phyloP scores from a whole-genome alignment of 1,140 invertebrate species.

The Drosophila funebris region DNA sequence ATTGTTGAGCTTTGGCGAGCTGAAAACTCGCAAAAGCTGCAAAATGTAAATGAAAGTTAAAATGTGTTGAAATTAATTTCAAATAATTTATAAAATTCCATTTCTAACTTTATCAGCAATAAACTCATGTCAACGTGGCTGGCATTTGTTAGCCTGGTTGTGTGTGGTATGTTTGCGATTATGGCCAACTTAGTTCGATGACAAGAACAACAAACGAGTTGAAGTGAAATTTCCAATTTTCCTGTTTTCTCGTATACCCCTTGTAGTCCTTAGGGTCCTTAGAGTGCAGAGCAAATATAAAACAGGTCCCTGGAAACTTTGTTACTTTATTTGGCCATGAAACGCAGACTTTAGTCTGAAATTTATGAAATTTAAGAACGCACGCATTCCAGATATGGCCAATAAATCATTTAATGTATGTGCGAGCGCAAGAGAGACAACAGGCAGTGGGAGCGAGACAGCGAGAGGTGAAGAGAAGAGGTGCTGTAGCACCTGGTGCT shows the following conservation, averaged over 20 bases:
- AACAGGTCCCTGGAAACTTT: constrained; percentile 35
- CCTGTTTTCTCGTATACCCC: not conserved
- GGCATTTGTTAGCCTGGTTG: not conserved
- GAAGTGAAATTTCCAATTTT: not conserved
- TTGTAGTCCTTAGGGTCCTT: not conserved
- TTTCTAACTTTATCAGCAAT: not conserved
- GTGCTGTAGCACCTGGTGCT: constrained; percentile 44
- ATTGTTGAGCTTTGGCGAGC: not conserved
- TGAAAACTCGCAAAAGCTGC: not conserved
- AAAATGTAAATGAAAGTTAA: not conserved
- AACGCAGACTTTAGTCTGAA: constrained; percentile 56
- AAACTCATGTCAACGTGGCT: not conserved
- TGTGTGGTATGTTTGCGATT: not conserved
- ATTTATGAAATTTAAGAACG: constrained; percentile 73
- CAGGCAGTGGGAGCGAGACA: not conserved
- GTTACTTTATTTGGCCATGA: constrained; percentile 52
- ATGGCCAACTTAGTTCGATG: not conserved
- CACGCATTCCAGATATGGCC: constrained; percentile 62
- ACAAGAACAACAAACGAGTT: not conserved
- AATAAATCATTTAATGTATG: constrained; percentile 68
- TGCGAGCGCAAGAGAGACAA: not conserved
- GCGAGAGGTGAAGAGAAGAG: not conserved
- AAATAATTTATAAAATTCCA: constrained; percentile 3
- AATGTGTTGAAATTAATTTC: not conserved
- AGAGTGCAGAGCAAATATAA: constrained; percentile 4